Evolutionary conservation across 1,140 invertebrate species (phyloP).

Genomic region (Chlorops oryzae): DNA sequence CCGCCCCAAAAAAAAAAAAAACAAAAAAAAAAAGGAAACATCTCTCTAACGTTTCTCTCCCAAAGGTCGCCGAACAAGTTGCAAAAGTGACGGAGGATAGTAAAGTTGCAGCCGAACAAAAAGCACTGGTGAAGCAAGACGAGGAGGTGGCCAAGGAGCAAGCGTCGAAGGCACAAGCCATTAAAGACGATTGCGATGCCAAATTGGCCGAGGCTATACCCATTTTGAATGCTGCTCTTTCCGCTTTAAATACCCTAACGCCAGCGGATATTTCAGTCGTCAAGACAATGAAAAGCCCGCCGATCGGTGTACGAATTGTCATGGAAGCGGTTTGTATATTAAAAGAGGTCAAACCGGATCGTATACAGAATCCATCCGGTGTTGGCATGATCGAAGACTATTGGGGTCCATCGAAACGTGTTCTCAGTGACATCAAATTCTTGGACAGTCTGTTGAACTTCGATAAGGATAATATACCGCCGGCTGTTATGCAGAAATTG

Average conservation of each 20-base stretch:
- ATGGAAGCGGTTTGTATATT: constrained; percentile 96
- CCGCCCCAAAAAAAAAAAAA: no score
- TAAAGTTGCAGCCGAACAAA: constrained; percentile 58
- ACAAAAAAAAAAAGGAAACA: no score
- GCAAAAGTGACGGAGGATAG: constrained; percentile 64
- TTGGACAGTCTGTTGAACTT: constrained; percentile 75
- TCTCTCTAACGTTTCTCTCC: no score
- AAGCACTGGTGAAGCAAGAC: constrained; percentile 50
- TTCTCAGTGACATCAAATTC: constrained; percentile 88
- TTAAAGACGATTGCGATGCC: constrained; percentile 93
- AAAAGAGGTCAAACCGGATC: constrained; percentile 56
- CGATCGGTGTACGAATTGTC: constrained; percentile 84
- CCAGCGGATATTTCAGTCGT: constrained; percentile 88
- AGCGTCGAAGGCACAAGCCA: constrained; percentile 70
- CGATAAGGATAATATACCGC: constrained; percentile 88
- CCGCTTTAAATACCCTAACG: constrained; percentile 86
- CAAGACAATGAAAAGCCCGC: constrained; percentile 97
- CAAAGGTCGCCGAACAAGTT: constrained; percentile 50
- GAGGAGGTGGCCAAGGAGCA: constrained; percentile 66
- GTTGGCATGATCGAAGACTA: constrained; percentile 78
- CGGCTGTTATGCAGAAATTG: constrained; percentile 74
- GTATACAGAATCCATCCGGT: constrained; percentile 62
- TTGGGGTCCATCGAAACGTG: constrained; percentile 86
- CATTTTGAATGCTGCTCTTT: constrained; percentile 81
- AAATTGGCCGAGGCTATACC: constrained; percentile 91